A percentile compares a stretch with the other conserved stretches of the same genome.
Conservation (phyloP, 2,888 invertebrate species). For the Rhagophthalmus giganteus region DNA sequence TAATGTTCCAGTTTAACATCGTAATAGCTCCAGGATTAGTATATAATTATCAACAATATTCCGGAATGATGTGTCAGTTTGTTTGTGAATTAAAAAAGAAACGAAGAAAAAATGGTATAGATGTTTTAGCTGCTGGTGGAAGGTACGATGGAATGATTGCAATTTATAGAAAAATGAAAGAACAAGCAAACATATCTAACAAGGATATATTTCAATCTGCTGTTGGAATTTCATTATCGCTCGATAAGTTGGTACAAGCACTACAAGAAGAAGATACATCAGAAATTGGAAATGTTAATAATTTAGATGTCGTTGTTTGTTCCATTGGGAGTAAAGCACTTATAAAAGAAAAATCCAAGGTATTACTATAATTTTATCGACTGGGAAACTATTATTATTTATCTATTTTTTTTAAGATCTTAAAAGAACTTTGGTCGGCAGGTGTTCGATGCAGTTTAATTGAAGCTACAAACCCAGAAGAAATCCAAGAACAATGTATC, state of each 20-base stretch:
- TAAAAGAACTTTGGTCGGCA: conserved; percentile 70
- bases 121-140: conserved; percentile 85
- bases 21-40: conserved; percentile 64
- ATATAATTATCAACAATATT: conserved; percentile 65
- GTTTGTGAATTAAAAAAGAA: conserved; percentile 62
- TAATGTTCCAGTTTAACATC: conserved; percentile 61
- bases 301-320: conserved; percentile 69
- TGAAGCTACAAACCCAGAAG: conserved; percentile 65
- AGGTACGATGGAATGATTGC: conserved; percentile 83
- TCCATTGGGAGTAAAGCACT: conserved; percentile 64
- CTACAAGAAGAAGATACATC: conserved; percentile 60
- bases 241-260: conserved; percentile 74
- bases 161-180: conserved; percentile 63
- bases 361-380: conserved; percentile 41
- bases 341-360: conserved; percentile 59
- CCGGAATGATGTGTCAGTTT: conserved; percentile 71
- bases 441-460: conserved; percentile 68
- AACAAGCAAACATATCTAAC: conserved; percentile 41
- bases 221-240: conserved; percentile 82
- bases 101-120: conserved; percentile 60
- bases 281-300: conserved; percentile 46
- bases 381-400: not conserved
- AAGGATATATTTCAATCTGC: conserved; percentile 59
- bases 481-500: conserved; percentile 65
- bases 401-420: conserved; percentile 47